These are phyloP conservation scores for Hypotaenidia philippensis DNA, from an alignment of 2,797 vertebrate genomes.

Conservation along the genomic window DNA sequence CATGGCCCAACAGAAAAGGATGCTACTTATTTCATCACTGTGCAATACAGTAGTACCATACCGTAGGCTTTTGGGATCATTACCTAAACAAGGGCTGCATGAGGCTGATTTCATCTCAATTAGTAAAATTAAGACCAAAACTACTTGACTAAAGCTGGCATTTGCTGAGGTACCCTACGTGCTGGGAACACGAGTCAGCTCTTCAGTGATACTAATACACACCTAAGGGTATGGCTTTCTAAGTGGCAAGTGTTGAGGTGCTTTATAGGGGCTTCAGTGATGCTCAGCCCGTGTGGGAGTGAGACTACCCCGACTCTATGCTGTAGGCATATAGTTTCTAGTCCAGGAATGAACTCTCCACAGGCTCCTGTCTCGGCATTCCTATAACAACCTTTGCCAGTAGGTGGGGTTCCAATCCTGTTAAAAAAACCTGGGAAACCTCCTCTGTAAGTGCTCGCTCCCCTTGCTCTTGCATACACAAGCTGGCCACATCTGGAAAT, in stretches of 20 bases:
- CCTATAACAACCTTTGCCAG: constrained; percentile 74
- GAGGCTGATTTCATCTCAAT: neutral
- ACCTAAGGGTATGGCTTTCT: neutral
- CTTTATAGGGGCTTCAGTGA: neutral
- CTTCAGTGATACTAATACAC: neutral
- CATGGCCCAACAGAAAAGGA: neutral
- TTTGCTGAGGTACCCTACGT: rapidly evolving
- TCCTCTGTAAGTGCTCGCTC: neutral
- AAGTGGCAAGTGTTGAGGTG: neutral
- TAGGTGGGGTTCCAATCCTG: constrained; percentile 90
- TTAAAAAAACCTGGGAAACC: constrained; percentile 40
- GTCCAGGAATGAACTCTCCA: neutral
- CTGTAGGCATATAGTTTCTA: rapidly evolving
- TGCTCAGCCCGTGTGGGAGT: neutral
- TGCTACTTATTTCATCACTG: neutral
- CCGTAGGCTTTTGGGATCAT: neutral
- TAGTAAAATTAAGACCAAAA: neutral
- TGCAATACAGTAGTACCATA: neutral
- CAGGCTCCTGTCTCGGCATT: neutral
- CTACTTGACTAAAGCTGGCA: neutral
- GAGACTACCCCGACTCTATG: rapidly evolving
- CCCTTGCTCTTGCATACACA: constrained; percentile 47
- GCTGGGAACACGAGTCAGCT: neutral
- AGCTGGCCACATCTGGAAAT: constrained; percentile 98
- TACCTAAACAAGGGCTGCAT: neutral